Percentiles rank a stretch among this genome's conserved stretches.
Conservation (phyloP, 2,797 vertebrate species). For the Schizothorax lantsangensis region DNA sequence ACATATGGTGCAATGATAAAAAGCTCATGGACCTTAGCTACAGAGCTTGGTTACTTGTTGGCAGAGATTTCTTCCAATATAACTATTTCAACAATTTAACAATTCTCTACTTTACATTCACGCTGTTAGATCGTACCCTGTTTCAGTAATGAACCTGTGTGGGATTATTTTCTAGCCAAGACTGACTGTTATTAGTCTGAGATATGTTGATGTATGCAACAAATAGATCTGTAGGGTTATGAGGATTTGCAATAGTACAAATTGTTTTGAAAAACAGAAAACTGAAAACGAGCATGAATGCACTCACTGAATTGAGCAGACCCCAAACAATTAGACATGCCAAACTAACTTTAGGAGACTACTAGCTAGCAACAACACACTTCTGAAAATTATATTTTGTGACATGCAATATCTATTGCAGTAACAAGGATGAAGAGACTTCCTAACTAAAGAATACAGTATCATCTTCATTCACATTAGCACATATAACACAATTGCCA, state of each 20-base stretch:
- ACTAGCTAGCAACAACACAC: neutral
- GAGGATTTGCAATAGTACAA: conserved; percentile 59
- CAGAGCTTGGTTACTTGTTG: neutral
- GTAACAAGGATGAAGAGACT: neutral
- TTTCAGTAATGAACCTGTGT: conserved; percentile 70
- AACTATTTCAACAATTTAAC: neutral
- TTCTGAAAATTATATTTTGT: neutral
- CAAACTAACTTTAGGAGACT: neutral
- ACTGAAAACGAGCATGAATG: neutral
- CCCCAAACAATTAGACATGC: neutral
- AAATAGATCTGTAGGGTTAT: conserved; percentile 60
- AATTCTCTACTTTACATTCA: conserved; percentile 22
- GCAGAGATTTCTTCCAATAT: neutral
- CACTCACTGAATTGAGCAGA: neutral
- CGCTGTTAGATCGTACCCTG: neutral
- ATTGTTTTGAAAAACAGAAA: conserved; percentile 61
- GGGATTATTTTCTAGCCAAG: conserved; percentile 67
- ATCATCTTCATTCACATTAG: neutral
- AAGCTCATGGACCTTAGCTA: conserved; percentile 7
- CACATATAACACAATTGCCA: neutral
- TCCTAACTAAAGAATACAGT: neutral
- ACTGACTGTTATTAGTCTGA: conserved; percentile 63
- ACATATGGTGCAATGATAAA: conserved; percentile 8
- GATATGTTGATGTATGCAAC: conserved; percentile 67
- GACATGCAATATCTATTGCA: neutral